Percentiles rank a stretch among this genome's conserved stretches.
Evolutionary conservation across 2,888 invertebrate genomes (phyloP).

Genomic region (Drosophila atripex): DNA sequence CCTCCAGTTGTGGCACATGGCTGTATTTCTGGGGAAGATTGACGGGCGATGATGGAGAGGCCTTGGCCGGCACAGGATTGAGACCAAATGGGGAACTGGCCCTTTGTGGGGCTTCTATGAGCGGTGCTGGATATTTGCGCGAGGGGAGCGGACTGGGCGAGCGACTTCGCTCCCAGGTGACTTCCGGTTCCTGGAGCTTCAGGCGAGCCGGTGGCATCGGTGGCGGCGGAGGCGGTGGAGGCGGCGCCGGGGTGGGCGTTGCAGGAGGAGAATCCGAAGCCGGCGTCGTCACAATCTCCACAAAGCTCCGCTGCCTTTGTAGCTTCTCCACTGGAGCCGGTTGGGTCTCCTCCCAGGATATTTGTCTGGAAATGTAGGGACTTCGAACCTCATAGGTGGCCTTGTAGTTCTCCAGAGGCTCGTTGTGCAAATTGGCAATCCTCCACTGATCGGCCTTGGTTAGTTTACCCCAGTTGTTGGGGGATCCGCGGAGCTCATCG

Average conservation of each 20-base stretch:
- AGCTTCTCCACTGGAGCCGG: conserved; percentile 25
- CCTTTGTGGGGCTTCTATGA: conserved; percentile 71
- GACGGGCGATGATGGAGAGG: conserved; percentile 29
- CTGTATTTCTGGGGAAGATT: conserved; percentile 45
- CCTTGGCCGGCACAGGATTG: conserved; percentile 57
- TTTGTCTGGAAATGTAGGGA: conserved; percentile 78
- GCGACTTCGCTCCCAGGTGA: conserved; percentile 54
- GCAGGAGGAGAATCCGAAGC: conserved; percentile 17
- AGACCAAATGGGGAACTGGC: conserved; percentile 77
- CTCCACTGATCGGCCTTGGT: conserved; percentile 74
- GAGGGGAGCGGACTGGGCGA: conserved; percentile 56
- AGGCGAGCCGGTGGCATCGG: background rate
- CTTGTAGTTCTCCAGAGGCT: conserved; percentile 73
- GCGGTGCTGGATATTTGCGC: conserved; percentile 72
- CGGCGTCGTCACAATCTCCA: conserved; percentile 62
- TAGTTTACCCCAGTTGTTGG: conserved; percentile 66
- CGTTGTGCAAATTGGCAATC: conserved; percentile 65
- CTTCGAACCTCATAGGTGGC: conserved; percentile 79
- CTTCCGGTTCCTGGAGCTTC: conserved; percentile 16
- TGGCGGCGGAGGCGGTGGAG: conserved; percentile 10
- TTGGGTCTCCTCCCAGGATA: conserved; percentile 77
- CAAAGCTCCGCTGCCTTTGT: conserved; percentile 60
- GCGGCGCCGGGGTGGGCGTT: conserved; percentile 3
- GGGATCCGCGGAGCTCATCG: conserved; percentile 61
- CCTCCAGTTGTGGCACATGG: conserved; percentile 78